Base-by-base conservation (phyloP, 2,888 invertebrate species). In the Spilarctia lutea region DNA sequence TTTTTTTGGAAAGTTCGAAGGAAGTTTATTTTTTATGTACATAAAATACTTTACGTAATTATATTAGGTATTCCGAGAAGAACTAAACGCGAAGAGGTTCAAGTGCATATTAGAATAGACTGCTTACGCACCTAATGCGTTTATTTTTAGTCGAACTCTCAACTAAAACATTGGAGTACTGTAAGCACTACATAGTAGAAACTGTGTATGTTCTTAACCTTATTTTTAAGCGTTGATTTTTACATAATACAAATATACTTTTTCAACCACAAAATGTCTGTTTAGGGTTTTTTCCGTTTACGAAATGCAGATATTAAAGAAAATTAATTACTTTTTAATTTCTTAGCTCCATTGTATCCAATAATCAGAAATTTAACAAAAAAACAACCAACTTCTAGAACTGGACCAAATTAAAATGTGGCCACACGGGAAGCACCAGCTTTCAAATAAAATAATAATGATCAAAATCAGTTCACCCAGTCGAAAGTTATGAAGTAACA, bases 71-170 rank as follows among this genome's bases (percentile, higher is more conserved):
- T 70, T 74, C 65, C 10, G n/a, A 65, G 52, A 48, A 52, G 30
- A 69, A 27, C 69, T 65, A 70, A 42, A 69, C 52, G 56, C 66
- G 42, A 74, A 70, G 66, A 74, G 70, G 74, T 74, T 74, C 74
- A 70, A 74, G 74, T 74, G 74, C 65, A 74, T 48, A 70, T 74
- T 56, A 74, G 70, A 74, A 74, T 70, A 66, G 65, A 70, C 63
- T 70, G 66, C 74, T 66, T 74, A 66, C 70, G 70, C 60, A 56
- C 42, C 66, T 66, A 74, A 56, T 33, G 70, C 30, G 27, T 70
- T 70, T 74, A 74, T 70, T 70, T 70, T 74, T 70, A 70, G 70
- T n/a, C 63, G 27, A 73, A 65, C 56, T 42, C 42, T 68, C 48
- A 65, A 73, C 68, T 73, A 74, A 74, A 74, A 74, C 69, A 60